Evolutionary conservation across 2,888 invertebrate genomes (phyloP), one percentile per base, ranked within the genome.

Genomic region (Lycocerus yunnanus): DNA sequence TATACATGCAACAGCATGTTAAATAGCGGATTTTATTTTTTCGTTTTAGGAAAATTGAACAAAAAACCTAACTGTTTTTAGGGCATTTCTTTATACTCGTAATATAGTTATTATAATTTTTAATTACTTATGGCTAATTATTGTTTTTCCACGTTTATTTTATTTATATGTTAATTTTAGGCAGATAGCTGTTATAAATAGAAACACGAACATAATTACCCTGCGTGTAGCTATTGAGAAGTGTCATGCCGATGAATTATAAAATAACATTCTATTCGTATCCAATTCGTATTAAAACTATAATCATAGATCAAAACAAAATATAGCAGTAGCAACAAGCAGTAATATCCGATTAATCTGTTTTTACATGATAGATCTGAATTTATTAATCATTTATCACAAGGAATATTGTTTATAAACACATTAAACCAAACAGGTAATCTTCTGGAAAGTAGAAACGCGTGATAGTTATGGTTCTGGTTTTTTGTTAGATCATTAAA

Each of bases 381-480:
- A 80, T 79, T 79, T 80, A 79, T 80, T 79, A 78, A 77, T 73
- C 80, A 79, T 79, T 77, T 78, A 79, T 79, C 78, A 79, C 76
- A 75, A 77, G 78, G 80, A 79, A 80, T 80, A 80, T 80, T 77
- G 79, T 80, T 80, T 79, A 79, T 80, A 79, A 78, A 77, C 78
- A 78, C 79, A 80, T 79, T 77, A 79, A 78, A 71, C 73, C 75
- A 71, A 72, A 69, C 77, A 74, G 71, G 75, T 77, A 79, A 77
- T 77, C 68, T 75, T 68, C 58, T 68, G 71, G 63, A 72, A 74
- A 71, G 71, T 71, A 68, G 65, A 58, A 69, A 66, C 65, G 68
- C 59, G 74, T 67, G 73, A 66, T 72, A 69, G 73, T 73, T 69
- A 73, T 66, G 69, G 24, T 59, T 20, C 72, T 16, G 58, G 63